A percentile compares a stretch with the other conserved stretches of the same genome.
These are phyloP conservation scores for Holotrichia oblita DNA, from an alignment of 1,140 invertebrate species.

Conservation along the genomic window DNA sequence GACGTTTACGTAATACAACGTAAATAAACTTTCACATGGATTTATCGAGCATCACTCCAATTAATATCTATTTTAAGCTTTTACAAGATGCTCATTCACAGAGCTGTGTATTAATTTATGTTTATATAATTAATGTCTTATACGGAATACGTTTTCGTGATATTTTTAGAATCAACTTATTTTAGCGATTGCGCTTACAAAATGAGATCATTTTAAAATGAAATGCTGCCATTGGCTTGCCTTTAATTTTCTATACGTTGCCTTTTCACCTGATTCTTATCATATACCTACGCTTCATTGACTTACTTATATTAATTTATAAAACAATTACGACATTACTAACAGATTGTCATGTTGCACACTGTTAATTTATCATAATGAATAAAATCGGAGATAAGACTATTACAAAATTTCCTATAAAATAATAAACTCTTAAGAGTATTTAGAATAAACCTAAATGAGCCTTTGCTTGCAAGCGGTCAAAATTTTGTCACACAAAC, in stretches of 20 bases:
- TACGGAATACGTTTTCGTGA: background rate
- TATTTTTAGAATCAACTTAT: background rate
- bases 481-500: too few species aligned
- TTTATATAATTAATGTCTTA: background rate
- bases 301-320: too few species aligned
- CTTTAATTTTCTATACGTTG: background rate
- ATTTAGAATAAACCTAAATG: too few species aligned
- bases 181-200: background rate
- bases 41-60: conserved; percentile 27
- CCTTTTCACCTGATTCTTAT: background rate
- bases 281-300: too few species aligned
- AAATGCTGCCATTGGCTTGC: background rate
- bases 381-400: too few species aligned
- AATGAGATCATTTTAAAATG: too few species aligned
- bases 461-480: too few species aligned
- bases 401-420: too few species aligned
- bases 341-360: too few species aligned
- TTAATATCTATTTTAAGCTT: conserved; percentile 36
- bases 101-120: background rate
- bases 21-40: conserved; percentile 23
- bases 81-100: conserved; percentile 7
- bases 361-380: too few species aligned
- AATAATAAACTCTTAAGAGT: too few species aligned
- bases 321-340: too few species aligned
- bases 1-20: background rate